Conservation (phyloP, 2,113 vertebrate genomes). For the mouse (Mus musculus) region GRCm39 chr17:49871001-49871500, state of each 20-base stretch:
- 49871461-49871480: conserved; percentile 71
- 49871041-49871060: not conserved
- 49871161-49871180: not conserved
- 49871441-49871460: conserved; percentile 83
- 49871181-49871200: not conserved
- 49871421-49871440: conserved; percentile 76
- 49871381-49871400: conserved; percentile 87
- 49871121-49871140: conserved; percentile 24
- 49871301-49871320: conserved; percentile 18
- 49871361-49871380: conserved; percentile 73
- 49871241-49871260: not conserved
- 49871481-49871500: conserved; percentile 80
- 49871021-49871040: conserved; percentile 41
- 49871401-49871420: conserved; percentile 86
- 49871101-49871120: conserved; percentile 67
- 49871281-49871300: conserved; percentile 42
- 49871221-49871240: conserved; percentile 80
- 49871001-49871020: conserved; percentile 49
- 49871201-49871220: not conserved
- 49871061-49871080: not conserved
- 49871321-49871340: conserved; percentile 65
- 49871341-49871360: conserved; percentile 84
- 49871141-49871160: conserved; percentile 8
- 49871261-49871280: conserved; percentile 43
- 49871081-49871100: conserved; percentile 8